Percentiles rank a stretch among this genome's conserved stretches.
phyloP scores from a whole-genome alignment of 1,140 invertebrate species.

The Drosophila sucinea region DNA sequence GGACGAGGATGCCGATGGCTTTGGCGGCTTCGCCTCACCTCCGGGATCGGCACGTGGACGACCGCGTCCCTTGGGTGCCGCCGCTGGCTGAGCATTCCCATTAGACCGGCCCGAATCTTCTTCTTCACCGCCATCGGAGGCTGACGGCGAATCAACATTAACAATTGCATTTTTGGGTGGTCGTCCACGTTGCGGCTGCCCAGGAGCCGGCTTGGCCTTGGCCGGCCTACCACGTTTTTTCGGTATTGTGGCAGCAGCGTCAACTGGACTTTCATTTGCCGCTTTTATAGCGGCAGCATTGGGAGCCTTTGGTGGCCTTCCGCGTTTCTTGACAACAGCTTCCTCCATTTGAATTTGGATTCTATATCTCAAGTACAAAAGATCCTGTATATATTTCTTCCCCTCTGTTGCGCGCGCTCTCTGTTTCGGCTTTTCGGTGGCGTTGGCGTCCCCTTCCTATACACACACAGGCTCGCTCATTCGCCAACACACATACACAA shows the following conservation, averaged over 20 bases:
- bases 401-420: conserved; percentile 29
- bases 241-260: conserved; percentile 21
- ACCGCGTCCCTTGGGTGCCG: conserved; percentile 59
- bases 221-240: conserved; percentile 53
- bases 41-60: conserved; percentile 49
- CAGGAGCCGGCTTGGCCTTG: conserved; percentile 31
- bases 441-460: conserved; percentile 54
- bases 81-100: conserved; percentile 22
- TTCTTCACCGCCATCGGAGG: conserved; percentile 21
- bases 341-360: conserved; percentile 50
- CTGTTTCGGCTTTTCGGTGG: conserved; percentile 49
- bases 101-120: conserved; percentile 27
- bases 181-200: conserved; percentile 20
- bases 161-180: conserved; percentile 26
- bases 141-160: conserved; percentile 9
- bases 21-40: conserved; percentile 27
- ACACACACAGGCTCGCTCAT: conserved; percentile 21
- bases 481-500: conserved; percentile 9
- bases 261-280: conserved; percentile 19
- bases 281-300: conserved; percentile 7
- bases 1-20: conserved; percentile 33
- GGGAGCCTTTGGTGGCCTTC: conserved; percentile 53
- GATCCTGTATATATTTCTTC: conserved; percentile 38
- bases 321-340: conserved; percentile 55
- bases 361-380: conserved; percentile 26